Conservation (phyloP, 2,113 vertebrate species). For the Cinclus mexicanus region DNA sequence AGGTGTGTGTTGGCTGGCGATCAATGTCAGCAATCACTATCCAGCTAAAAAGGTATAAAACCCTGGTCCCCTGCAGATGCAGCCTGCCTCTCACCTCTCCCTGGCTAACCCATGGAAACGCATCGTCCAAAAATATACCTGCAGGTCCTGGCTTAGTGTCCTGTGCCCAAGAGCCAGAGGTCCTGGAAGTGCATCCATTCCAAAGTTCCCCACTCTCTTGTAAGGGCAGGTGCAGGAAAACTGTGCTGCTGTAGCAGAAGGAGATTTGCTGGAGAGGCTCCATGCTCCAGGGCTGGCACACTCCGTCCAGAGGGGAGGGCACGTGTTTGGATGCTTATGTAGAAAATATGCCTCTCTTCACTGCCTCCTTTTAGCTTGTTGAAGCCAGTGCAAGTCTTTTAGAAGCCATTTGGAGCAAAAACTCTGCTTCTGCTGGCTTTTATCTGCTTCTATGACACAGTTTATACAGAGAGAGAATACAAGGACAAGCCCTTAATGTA, state of each 20-base stretch:
- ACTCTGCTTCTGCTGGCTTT: neutral
- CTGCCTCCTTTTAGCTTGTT: neutral
- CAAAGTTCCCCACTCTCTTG: accelerated
- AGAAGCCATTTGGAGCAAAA: neutral
- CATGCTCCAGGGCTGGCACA: neutral
- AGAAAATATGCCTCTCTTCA: neutral
- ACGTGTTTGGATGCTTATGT: neutral
- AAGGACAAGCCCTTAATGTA: neutral
- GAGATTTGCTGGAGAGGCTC: neutral
- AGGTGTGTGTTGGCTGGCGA: neutral
- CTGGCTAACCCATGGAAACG: neutral
- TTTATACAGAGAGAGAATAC: neutral
- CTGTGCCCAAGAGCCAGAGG: neutral
- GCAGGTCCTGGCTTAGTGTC: neutral
- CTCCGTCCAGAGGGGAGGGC: neutral
- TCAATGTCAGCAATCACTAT: neutral
- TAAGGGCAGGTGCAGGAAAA: neutral
- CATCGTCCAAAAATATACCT: accelerated
- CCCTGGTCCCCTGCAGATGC: neutral
- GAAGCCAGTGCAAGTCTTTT: neutral
- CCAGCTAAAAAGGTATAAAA: neutral
- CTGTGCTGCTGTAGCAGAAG: accelerated
- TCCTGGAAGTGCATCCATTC: neutral
- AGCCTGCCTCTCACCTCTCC: neutral
- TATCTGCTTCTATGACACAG: neutral